Evolutionary conservation across 2,888 invertebrate genomes (phyloP).

Genomic region (Dicycla oo): DNA sequence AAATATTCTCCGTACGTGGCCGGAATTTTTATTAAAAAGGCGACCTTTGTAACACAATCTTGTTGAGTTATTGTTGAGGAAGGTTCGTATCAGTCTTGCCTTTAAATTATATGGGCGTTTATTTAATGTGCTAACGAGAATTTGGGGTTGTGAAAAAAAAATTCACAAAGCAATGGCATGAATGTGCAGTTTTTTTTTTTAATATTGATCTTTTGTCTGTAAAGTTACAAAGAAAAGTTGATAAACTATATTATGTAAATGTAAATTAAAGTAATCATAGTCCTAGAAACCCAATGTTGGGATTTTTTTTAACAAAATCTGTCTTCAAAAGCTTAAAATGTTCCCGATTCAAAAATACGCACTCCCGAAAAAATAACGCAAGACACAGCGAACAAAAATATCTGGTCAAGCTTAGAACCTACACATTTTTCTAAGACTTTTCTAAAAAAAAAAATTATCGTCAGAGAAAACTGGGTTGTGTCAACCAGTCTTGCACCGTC

Average conservation of each 20-base stretch:
- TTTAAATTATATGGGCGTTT: conserved; percentile 19
- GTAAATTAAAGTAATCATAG: too few relatives aligned
- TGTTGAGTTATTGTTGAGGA: conserved; percentile 40
- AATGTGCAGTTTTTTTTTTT: background rate
- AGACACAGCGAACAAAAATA: background rate
- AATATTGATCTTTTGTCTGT: background rate
- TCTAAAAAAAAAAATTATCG: conserved; percentile 32
- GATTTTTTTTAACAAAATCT: background rate
- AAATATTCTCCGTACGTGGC: conserved; percentile 46
- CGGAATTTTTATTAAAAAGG: conserved; percentile 59
- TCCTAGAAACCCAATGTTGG: too few relatives aligned
- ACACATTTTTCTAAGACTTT: conserved; percentile 22
- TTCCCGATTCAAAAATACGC: background rate
- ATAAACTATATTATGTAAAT: background rate
- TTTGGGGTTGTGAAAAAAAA: background rate
- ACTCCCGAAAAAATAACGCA: background rate
- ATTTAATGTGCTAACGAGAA: background rate
- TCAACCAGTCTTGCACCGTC: conserved; percentile 54
- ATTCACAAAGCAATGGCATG: background rate
- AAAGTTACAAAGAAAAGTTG: background rate
- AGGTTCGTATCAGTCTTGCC: conserved; percentile 1
- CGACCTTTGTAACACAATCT: conserved; percentile 33
- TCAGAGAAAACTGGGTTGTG: conserved; percentile 59
- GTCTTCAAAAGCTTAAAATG: background rate
- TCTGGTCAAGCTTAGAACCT: conserved; percentile 5